phyloP scores from a whole-genome alignment of 2,888 invertebrate genomes.

The Hemicrepidius hirtus region DNA sequence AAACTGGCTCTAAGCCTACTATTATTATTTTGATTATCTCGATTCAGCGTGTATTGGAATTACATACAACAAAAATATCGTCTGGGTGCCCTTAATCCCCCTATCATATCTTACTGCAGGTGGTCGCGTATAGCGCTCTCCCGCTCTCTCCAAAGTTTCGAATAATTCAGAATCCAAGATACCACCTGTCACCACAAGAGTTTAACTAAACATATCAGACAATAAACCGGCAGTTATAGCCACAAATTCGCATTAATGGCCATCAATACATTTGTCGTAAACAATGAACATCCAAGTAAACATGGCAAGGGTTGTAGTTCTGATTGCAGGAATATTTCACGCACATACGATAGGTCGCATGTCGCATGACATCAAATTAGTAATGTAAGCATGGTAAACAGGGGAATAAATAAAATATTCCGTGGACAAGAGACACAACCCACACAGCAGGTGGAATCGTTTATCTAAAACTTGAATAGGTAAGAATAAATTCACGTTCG shows the following conservation, averaged over 20 bases:
- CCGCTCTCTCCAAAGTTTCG: too few species aligned
- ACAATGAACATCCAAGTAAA: constrained; percentile 33
- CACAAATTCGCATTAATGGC: constrained; percentile 11
- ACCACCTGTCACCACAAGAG: constrained; percentile 27
- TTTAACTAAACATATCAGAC: constrained; percentile 3
- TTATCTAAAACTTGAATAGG: constrained; percentile 53
- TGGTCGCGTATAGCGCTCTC: too few species aligned
- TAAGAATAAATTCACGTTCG: constrained; percentile 53
- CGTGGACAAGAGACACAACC: constrained; percentile 50
- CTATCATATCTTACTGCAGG: too few species aligned
- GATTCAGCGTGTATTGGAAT: too few species aligned
- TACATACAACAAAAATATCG: too few species aligned
- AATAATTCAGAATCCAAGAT: constrained; percentile 14
- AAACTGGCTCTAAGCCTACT: too few species aligned
- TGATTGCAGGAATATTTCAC: constrained; percentile 26
- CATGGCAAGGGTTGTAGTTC: constrained; percentile 20
- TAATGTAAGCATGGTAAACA: constrained; percentile 55
- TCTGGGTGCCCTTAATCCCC: too few species aligned
- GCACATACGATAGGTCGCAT: constrained; percentile 38
- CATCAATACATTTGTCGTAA: constrained; percentile 30
- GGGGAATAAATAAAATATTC: constrained; percentile 57
- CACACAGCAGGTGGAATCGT: constrained; percentile 56
- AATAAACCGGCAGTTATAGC: background rate
- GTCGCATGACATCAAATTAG: constrained; percentile 56
- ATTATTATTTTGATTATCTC: too few species aligned